Evolutionary conservation across 2,113 vertebrate species (phyloP), one percentile per base, ranked within the genome.

Genomic region (Gasterosteus nipponicus): DNA sequence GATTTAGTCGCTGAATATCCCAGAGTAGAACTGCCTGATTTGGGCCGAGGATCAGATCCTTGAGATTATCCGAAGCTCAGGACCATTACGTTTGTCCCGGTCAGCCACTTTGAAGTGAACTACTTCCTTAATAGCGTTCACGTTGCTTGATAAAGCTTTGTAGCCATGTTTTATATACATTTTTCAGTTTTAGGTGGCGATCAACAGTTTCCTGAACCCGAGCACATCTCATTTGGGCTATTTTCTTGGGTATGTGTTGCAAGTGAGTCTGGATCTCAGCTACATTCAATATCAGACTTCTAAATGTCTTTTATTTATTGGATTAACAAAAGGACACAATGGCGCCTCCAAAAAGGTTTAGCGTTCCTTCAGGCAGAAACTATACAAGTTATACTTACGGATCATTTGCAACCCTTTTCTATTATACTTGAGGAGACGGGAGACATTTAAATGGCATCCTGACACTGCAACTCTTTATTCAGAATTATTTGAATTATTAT

Each of bases 381-480:
- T 38, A 65, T 29, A 31, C 10, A 0, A 14, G 58, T 33, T 77
- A 35, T 35, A 35, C 33, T 35, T 4, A 26, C 22, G 22, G 22
- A 26, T 26, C 22, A 54, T 77, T 81, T 49, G n/a, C 66, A 62
- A 77, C 71, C 66, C 86, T 78, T 69, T 42, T 65, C 44, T 4
- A 16, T 65, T 77, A 84, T n/a, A 76, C 80, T 73, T 6, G 70
- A 84, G 76, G 78, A 87, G 69, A 75, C 56, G 10, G 5, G 59
- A 83, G 78, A 74, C 81, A 81, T 86, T 86, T 90, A 84, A 86
- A 85, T 77, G 74, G 70, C 78, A 75, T 18, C 49, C 26, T 49
- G 51, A n/a, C 46, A 60, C 5, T 49, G 22, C 38, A 65, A 67
- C 58, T 14, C 73, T 64, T 66, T 62, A 44, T 53, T 75, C 54